Percentiles rank a stretch among this genome's conserved stretches.
Conservation (phyloP, 2,888 invertebrate genomes). For the Gastrophysa polygoni region DNA sequence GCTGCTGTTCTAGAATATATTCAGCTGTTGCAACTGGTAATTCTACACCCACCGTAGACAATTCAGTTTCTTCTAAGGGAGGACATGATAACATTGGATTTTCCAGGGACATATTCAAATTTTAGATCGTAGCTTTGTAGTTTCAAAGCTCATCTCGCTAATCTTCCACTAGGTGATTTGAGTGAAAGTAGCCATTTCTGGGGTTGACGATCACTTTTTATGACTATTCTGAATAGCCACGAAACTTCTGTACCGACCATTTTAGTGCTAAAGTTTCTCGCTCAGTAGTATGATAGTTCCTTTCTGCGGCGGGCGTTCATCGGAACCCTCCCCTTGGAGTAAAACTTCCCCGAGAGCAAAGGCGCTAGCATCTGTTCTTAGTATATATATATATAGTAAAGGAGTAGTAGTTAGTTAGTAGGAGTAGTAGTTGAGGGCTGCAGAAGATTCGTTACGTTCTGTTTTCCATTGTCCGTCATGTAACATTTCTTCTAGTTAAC, state of each 20-base stretch:
- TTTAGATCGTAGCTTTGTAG: constrained; percentile 50
- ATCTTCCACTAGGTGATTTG: constrained; percentile 47
- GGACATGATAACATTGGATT: constrained; percentile 28
- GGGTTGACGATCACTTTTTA: constrained; percentile 58
- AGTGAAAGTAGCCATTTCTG: constrained; percentile 56
- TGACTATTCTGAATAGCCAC: constrained; percentile 52
- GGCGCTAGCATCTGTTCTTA: constrained; percentile 16
- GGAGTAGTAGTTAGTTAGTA: too few species aligned
- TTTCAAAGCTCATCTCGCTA: constrained; percentile 57
- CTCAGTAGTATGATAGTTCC: constrained; percentile 40
- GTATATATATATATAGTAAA: too few species aligned
- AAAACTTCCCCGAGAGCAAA: constrained; percentile 28
- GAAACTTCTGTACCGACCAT: constrained; percentile 49
- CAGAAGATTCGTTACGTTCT: too few species aligned
- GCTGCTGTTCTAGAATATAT: constrained; percentile 23
- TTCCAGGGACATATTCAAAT: constrained; percentile 19
- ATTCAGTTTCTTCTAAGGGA: not conserved
- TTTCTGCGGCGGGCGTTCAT: constrained; percentile 33
- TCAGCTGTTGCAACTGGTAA: not conserved
- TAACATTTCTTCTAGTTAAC: too few species aligned
- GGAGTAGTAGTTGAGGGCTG: too few species aligned
- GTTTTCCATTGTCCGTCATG: too few species aligned
- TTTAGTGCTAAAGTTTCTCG: constrained; percentile 41
- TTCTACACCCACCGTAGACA: not conserved
- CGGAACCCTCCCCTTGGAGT: constrained; percentile 22